These are phyloP conservation scores for Torymus auratus DNA, from an alignment of 2,888 invertebrate genomes.

Conservation along the genomic window DNA sequence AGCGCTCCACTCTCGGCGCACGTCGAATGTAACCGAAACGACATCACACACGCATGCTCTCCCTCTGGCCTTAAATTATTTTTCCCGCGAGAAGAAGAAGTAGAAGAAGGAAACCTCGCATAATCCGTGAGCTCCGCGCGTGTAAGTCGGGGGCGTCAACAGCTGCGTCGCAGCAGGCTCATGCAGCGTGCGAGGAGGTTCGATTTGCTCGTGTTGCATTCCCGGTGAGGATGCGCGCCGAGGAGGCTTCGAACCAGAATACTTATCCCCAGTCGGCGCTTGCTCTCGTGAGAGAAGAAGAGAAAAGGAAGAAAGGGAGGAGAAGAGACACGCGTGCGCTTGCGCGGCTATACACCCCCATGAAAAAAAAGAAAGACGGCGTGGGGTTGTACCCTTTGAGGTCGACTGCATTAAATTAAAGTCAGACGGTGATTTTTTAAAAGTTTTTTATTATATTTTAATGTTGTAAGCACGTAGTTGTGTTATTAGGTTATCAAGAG, in stretches of 20 bases:
- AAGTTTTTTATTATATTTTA: no score
- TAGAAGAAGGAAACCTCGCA: not conserved
- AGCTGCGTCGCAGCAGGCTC: constrained; percentile 71
- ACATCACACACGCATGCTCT: not conserved
- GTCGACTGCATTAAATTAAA: no score
- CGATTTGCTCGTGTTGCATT: constrained; percentile 71
- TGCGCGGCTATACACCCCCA: no score
- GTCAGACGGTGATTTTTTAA: no score
- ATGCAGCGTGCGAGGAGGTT: constrained; percentile 64
- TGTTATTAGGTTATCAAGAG: no score
- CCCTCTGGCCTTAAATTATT: constrained; percentile 30
- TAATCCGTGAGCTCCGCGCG: constrained; percentile 14
- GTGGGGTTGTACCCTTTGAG: no score
- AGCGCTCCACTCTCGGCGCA: constrained; percentile 6
- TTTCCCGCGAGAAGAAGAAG: constrained; percentile 25
- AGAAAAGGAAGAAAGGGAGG: no score
- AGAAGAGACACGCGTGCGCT: no score
- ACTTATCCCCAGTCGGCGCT: constrained; percentile 63
- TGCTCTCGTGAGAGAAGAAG: not conserved
- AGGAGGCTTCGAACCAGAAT: constrained; percentile 71
- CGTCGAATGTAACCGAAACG: constrained; percentile 27
- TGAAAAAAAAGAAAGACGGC: no score
- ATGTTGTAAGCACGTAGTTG: no score
- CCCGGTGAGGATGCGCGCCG: constrained; percentile 65
- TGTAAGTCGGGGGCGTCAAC: constrained; percentile 67